phyloP scores from a whole-genome alignment of 2,113 vertebrate species.

The Embiotoca jacksoni region DNA sequence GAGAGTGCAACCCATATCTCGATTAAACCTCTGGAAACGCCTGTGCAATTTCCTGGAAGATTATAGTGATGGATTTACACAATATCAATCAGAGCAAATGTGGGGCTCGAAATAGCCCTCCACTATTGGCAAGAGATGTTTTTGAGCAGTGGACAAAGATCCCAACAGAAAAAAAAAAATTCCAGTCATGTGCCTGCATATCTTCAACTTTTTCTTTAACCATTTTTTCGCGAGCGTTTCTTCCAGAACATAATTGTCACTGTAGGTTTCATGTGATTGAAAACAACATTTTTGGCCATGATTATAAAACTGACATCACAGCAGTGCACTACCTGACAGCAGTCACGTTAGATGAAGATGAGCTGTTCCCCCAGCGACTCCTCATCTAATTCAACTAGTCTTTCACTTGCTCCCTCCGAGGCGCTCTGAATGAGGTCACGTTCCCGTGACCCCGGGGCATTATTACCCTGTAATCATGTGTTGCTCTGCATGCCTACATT shows the following conservation, averaged over 20 bases:
- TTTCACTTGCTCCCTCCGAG: conserved; percentile 36
- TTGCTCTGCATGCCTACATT: conserved; percentile 73
- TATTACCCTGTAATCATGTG: conserved; percentile 76
- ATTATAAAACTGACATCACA: conserved; percentile 5
- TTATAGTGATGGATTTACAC: conserved; percentile 70
- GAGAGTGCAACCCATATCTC: conserved; percentile 43
- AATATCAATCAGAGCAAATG: conserved; percentile 68
- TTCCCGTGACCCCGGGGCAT: conserved; percentile 62
- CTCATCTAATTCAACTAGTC: not conserved
- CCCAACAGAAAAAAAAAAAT: not conserved
- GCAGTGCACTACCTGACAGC: not conserved
- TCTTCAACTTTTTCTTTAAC: not conserved
- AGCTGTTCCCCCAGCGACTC: conserved; percentile 13
- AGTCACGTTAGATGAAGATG: conserved; percentile 22
- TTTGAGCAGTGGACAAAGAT: conserved; percentile 20
- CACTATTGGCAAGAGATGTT: conserved; percentile 3
- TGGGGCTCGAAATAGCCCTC: conserved; percentile 43
- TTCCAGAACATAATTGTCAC: too few species aligned
- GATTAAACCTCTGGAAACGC: conserved; percentile 61
- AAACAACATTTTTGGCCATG: not conserved
- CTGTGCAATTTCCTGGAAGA: conserved; percentile 72
- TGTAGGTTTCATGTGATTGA: too few species aligned
- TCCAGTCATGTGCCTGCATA: not conserved
- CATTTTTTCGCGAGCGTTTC: too few species aligned
- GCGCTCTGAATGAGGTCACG: conserved; percentile 63